Percentiles rank a stretch among this genome's conserved stretches.
Evolutionary conservation across 2,888 invertebrate genomes (phyloP).

Genomic region (Amphipyra tragopoginis): DNA sequence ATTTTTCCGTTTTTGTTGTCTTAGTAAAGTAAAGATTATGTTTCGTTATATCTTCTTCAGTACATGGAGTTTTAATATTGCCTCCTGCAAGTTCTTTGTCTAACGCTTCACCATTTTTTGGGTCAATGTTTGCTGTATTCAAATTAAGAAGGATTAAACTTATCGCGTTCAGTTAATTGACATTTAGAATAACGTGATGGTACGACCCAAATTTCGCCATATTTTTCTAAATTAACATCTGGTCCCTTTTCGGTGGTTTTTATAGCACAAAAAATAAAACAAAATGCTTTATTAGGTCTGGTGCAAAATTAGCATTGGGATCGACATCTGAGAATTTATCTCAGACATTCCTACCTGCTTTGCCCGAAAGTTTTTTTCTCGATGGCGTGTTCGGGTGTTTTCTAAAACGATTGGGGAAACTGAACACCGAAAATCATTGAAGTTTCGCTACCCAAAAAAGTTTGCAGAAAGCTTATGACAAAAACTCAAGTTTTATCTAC

Average conservation of each 20-base stretch:
- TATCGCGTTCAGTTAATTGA: neutral
- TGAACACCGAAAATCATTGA: conserved; percentile 56
- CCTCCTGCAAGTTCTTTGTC: conserved; percentile 10
- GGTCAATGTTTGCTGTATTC: neutral
- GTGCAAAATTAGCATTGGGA: conserved; percentile 56
- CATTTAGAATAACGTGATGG: conserved; percentile 6
- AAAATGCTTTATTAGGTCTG: conserved; percentile 49
- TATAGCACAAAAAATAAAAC: conserved; percentile 45
- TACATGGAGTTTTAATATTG: conserved; percentile 19
- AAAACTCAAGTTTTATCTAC: conserved; percentile 66
- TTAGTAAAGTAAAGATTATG: conserved; percentile 30
- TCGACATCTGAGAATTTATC: conserved; percentile 55
- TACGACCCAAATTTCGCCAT: conserved; percentile 15
- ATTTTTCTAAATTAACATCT: conserved; percentile 39
- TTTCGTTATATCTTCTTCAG: conserved; percentile 12
- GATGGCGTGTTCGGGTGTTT: conserved; percentile 27
- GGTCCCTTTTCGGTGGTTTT: conserved; percentile 29
- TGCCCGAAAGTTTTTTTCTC: conserved; percentile 34
- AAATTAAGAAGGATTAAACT: conserved; percentile 1
- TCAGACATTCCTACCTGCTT: conserved; percentile 50
- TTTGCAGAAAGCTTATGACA: conserved; percentile 50
- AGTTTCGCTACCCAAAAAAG: conserved; percentile 53
- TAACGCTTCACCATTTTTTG: conserved; percentile 8
- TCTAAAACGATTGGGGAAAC: conserved; percentile 51
- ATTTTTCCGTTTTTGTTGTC: conserved; percentile 18